Percentiles rank a stretch among this genome's conserved stretches.
Conservation (phyloP, 2,888 invertebrate genomes). For the Microdon myrmicae region DNA sequence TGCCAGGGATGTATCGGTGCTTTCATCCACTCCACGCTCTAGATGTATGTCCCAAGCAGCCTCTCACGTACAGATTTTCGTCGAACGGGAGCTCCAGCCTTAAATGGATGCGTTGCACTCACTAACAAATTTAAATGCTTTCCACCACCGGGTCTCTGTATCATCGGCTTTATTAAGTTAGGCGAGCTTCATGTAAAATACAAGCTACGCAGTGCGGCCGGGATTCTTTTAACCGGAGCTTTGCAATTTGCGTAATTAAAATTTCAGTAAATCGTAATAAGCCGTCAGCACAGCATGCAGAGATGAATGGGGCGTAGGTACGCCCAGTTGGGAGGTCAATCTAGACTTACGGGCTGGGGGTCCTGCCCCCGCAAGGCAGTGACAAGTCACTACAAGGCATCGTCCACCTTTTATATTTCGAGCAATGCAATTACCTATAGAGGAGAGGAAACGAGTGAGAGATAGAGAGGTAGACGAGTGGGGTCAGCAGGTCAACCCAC, state of each 20-base stretch:
- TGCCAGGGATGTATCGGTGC: no score
- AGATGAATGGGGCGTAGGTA: not conserved
- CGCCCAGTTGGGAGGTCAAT: no score
- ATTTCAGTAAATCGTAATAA: slow-evolving; percentile 42
- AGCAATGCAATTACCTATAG: no score
- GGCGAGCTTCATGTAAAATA: slow-evolving; percentile 38
- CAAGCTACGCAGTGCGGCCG: slow-evolving; percentile 32
- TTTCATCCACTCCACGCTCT: no score
- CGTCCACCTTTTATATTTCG: no score
- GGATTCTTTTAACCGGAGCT: no score
- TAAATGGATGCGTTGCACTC: not conserved
- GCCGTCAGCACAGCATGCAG: not conserved
- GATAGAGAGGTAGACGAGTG: not conserved
- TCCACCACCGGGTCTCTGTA: slow-evolving; percentile 15
- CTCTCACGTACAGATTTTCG: no score
- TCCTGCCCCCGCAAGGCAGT: slow-evolving; percentile 20
- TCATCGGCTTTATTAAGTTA: slow-evolving; percentile 35
- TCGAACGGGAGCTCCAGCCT: no score
- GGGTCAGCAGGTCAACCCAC: not conserved
- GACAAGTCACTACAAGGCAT: slow-evolving; percentile 8
- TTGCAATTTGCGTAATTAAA: slow-evolving; percentile 50
- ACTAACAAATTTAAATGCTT: slow-evolving; percentile 31
- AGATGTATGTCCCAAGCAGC: no score
- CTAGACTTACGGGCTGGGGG: slow-evolving; percentile 7
- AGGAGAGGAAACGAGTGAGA: no score